Conservation (phyloP, 2,888 invertebrate species). For the Carabus problematicus region DNA sequence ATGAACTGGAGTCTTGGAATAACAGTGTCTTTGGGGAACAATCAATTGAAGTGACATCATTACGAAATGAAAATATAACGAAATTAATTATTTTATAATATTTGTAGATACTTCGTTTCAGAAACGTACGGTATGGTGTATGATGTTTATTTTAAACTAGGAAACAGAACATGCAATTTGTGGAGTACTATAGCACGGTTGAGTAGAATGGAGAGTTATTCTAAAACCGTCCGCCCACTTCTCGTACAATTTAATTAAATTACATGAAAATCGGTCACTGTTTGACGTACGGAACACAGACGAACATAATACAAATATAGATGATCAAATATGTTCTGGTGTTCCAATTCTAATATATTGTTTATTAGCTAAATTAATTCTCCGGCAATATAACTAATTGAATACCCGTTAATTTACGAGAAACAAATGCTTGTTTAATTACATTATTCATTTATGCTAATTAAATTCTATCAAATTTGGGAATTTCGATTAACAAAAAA, state of each 20-base stretch:
- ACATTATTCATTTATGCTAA: too few relatives aligned
- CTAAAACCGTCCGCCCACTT: conserved; percentile 11
- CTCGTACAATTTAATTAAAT: conserved; percentile 27
- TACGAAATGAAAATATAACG: too few relatives aligned
- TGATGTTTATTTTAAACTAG: conserved; percentile 27
- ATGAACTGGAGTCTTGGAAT: too few relatives aligned
- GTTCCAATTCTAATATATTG: too few relatives aligned
- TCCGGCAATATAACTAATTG: too few relatives aligned
- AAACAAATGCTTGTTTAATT: too few relatives aligned
- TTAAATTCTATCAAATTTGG: too few relatives aligned
- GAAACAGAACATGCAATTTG: conserved; percentile 23
- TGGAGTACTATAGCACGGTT: conserved; percentile 6
- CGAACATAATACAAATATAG: conserved; percentile 6
- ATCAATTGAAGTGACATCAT: too few relatives aligned
- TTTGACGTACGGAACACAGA: conserved; percentile 20
- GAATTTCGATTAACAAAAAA: background rate
- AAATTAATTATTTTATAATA: conserved; percentile 39
- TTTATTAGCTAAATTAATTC: too few relatives aligned
- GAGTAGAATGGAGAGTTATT: background rate
- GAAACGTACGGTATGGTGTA: background rate
- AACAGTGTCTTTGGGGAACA: too few relatives aligned
- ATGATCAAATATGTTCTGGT: conserved; percentile 15
- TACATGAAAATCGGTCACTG: conserved; percentile 23
- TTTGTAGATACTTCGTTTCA: too few relatives aligned
- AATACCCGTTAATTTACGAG: too few relatives aligned